Evolutionary conservation across 2,797 vertebrate species (phyloP), one percentile per base, ranked within the genome.

Genomic region (Melanotaenia nigrans): DNA sequence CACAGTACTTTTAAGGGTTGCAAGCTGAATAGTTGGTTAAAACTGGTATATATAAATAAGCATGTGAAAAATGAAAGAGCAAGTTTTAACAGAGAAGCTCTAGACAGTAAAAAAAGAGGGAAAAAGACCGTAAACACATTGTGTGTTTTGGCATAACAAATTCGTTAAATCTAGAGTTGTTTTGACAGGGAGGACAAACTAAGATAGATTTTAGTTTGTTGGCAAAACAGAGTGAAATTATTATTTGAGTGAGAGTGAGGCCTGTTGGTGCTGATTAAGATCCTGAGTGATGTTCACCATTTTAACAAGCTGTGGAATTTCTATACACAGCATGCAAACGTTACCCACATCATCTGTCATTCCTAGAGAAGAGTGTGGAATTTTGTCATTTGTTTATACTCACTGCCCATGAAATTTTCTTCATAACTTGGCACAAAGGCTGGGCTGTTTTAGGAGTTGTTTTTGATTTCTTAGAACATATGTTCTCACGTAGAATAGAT

Each of bases 221-320:
- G 42, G n/a, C 42, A 47, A 47, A 4, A 47, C n/a, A 7, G 18
- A 8, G 18, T 30, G 28, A 36, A 59, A 42, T 73, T 67, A 10
- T 45, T 67, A 11, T 57, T 78, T 40, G 20, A 55, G 38, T 57
- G 11, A 61, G 59, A 63, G 14, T 0, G 16, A 54, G 30, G 24
- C 66, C 60, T 64, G 77, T 42, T 71, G 69, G 30, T 80, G 33
- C 59, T 33, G 42, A 20, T 9, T 6, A 47, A n/a, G 6, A n/a
- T 47, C 18, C 42, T 47, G 42, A 56, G 33, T 56, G 51, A 60
- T 65, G 57, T 60, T 54, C 6, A 16, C 11, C 10, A 38, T 61
- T 73, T 53, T 8, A 22, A 28, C 20, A 71, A 9, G 22, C 13
- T 30, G 10, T 22, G 14, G 1, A 3, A 42, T 74, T 35, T 25